These are phyloP conservation scores for Crocuta crocuta DNA, from an alignment of 2,113 vertebrate genomes.

Conservation along the genomic window DNA sequence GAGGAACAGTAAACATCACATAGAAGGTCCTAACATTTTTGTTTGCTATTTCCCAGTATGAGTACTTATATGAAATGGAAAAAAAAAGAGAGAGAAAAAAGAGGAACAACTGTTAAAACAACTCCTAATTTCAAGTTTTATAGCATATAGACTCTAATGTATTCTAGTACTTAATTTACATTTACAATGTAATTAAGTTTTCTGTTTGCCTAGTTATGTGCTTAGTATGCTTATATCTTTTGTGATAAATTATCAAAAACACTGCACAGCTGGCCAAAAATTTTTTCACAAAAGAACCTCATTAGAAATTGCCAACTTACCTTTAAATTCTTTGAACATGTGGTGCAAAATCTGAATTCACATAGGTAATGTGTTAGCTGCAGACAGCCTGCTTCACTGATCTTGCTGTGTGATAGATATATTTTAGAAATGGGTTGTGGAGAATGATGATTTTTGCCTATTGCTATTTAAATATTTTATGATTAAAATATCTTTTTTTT, in stretches of 20 bases:
- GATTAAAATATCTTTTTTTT: background rate
- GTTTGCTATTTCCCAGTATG: background rate
- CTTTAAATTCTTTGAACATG: conserved; percentile 63
- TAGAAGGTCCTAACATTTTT: background rate
- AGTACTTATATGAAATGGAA: background rate
- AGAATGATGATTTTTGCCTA: conserved; percentile 39
- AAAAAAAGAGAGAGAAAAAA: background rate
- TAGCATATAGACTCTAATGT: background rate
- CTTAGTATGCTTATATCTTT: conserved; percentile 16
- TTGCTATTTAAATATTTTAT: conserved; percentile 63
- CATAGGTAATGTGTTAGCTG: conserved; percentile 1
- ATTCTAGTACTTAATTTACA: conserved; percentile 14
- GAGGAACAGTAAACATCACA: background rate
- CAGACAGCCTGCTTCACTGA: conserved; percentile 16
- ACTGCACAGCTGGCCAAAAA: conserved; percentile 52
- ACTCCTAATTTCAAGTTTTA: conserved; percentile 22
- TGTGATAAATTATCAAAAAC: conserved; percentile 61
- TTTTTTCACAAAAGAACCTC: background rate
- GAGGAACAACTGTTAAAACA: background rate
- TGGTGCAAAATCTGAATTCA: conserved; percentile 30
- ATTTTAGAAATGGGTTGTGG: background rate
- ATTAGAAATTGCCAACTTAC: conserved; percentile 52
- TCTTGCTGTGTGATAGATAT: conserved; percentile 35
- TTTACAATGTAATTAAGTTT: conserved; percentile 1
- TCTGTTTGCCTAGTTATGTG: background rate